These are phyloP conservation scores for Protomyctophum bolini DNA, from an alignment of 2,113 vertebrate species.

Conservation along the genomic window DNA sequence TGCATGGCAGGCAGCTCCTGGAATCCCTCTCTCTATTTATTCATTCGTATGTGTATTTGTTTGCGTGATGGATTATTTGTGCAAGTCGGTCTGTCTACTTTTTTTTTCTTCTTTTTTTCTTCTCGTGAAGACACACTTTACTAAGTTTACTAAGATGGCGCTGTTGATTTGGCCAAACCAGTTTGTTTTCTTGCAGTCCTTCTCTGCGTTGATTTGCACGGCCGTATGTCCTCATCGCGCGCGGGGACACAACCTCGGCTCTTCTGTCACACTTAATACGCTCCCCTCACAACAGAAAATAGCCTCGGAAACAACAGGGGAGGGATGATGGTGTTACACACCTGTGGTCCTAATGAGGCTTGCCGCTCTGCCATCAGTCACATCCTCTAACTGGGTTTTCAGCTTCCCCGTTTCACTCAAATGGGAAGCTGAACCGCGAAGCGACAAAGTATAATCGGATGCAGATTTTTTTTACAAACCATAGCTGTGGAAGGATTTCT, in stretches of 20 bases:
- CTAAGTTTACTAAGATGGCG: neutral
- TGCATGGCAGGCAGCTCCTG: slow-evolving; percentile 56
- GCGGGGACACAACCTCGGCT: slow-evolving; percentile 12
- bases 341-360: slow-evolving; percentile 67
- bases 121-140: slow-evolving; percentile 5
- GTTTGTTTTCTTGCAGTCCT: neutral
- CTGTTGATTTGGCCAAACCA: slow-evolving; percentile 22
- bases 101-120: slow-evolving; percentile 1
- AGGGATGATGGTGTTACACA: slow-evolving; percentile 46
- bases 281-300: slow-evolving; percentile 31
- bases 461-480: slow-evolving; percentile 4
- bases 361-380: slow-evolving; percentile 45
- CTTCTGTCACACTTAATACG: slow-evolving; percentile 10
- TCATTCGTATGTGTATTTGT: slow-evolving; percentile 60
- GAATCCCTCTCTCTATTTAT: slow-evolving; percentile 59
- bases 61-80: slow-evolving; percentile 57
- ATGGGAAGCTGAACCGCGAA: slow-evolving; percentile 17
- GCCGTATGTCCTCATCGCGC: neutral
- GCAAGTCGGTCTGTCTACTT: slow-evolving; percentile 23
- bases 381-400: slow-evolving; percentile 42
- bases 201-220: neutral
- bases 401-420: slow-evolving; percentile 26
- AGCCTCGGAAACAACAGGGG: slow-evolving; percentile 43
- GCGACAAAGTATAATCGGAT: slow-evolving; percentile 15
- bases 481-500: neutral